phyloP scores from a whole-genome alignment of 2,113 vertebrate genomes.

The Prietella phreatophila region DNA sequence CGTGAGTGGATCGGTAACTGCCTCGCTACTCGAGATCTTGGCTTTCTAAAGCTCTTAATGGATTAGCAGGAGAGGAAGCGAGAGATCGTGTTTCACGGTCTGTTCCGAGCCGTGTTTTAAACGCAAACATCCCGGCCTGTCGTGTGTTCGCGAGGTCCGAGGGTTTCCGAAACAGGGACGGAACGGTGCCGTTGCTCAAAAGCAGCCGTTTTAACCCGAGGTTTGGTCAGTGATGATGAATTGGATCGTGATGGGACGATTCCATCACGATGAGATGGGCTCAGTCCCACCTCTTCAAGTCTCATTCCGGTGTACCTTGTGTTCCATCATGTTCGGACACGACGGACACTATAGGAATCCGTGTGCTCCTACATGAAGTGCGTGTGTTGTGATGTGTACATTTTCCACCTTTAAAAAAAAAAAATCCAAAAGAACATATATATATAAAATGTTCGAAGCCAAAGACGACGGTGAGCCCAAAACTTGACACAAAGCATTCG shows the following conservation, averaged over 20 bases:
- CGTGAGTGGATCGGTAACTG: neutral
- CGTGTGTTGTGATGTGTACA: neutral
- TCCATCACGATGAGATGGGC: too few relatives aligned
- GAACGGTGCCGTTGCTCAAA: neutral
- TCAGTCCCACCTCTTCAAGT: too few relatives aligned
- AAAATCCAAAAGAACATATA: too few relatives aligned
- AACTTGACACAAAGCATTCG: neutral
- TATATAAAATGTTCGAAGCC: too few relatives aligned
- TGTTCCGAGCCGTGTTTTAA: neutral
- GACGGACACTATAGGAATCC: neutral
- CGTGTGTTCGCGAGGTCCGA: neutral
- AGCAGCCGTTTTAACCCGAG: neutral
- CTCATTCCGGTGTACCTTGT: too few relatives aligned
- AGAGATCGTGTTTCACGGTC: neutral
- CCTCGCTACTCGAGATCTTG: neutral
- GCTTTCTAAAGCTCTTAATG: slow-evolving; percentile 9
- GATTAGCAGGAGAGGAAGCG: slow-evolving; percentile 15
- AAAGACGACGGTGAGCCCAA: neutral
- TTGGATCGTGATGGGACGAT: neutral
- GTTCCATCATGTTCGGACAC: neutral
- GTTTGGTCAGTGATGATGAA: neutral
- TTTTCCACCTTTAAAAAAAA: neutral
- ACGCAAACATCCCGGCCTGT: neutral
- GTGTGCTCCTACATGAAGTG: neutral
- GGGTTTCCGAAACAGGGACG: neutral